A percentile compares a stretch with the other conserved stretches of the same genome.
phyloP scores from a whole-genome alignment of 2,113 vertebrate genomes.

The Malurus cyaneus region DNA sequence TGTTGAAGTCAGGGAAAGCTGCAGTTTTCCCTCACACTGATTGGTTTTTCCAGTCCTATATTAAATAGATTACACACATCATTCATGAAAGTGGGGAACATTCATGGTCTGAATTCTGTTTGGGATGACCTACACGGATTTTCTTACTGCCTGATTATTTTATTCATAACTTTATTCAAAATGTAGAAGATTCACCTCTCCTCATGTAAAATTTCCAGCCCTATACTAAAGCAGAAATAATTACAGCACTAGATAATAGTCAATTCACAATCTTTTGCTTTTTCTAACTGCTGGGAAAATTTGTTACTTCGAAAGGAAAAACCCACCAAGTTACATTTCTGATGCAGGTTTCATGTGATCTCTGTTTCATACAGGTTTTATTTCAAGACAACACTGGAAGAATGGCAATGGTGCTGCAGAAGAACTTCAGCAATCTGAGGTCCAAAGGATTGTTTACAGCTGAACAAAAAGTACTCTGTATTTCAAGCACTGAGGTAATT shows the following conservation, averaged over 20 bases:
- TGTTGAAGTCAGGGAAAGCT: background rate
- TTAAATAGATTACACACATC: background rate
- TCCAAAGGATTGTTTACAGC: background rate
- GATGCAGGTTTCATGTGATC: background rate
- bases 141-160: background rate
- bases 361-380: background rate
- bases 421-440: background rate
- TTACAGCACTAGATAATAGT: fast-evolving
- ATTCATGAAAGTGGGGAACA: background rate
- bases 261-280: background rate
- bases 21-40: background rate
- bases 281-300: background rate
- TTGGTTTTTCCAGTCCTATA: background rate
- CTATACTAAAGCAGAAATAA: background rate
- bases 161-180: background rate
- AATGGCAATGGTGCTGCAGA: background rate
- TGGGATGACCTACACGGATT: background rate
- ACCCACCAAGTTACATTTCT: background rate
- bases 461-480: background rate
- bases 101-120: background rate
- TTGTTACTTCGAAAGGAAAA: background rate
- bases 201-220: background rate
- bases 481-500: background rate
- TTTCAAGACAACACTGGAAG: background rate
- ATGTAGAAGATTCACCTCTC: background rate